Percentiles rank a stretch among this genome's conserved stretches.
phyloP scores from a whole-genome alignment of 1,140 invertebrate species.

The Diorhabda carinulata region DNA sequence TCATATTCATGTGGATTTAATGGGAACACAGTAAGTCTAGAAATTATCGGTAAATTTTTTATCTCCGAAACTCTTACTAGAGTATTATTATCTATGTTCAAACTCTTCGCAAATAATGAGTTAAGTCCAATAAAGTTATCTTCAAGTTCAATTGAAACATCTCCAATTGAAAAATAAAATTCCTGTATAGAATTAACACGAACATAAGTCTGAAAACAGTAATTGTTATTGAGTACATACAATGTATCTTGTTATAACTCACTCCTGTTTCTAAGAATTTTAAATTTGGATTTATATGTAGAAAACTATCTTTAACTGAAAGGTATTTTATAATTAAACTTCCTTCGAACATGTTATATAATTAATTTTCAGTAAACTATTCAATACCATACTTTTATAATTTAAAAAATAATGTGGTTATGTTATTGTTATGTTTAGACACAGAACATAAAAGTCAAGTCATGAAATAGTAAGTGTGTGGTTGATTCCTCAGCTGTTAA shows the following conservation, averaged over 20 bases:
- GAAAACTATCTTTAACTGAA: constrained; percentile 35
- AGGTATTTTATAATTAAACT: constrained; percentile 41
- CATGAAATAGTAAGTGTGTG: no score
- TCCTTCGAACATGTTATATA: constrained; percentile 38
- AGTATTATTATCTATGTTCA: constrained; percentile 36
- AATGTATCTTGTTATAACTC: constrained; percentile 19
- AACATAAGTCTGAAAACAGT: constrained; percentile 34
- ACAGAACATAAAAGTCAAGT: no score
- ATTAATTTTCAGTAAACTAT: no score
- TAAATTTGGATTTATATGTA: constrained; percentile 23
- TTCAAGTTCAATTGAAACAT: constrained; percentile 26
- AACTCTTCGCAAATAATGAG: constrained; percentile 37
- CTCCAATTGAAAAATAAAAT: constrained; percentile 38
- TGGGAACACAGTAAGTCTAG: constrained; percentile 36
- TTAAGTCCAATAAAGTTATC: constrained; percentile 40
- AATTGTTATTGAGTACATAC: neutral
- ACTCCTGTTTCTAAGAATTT: constrained; percentile 30
- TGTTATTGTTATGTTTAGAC: no score
- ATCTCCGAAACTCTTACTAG: constrained; percentile 33
- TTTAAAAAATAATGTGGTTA: no score
- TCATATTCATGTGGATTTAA: constrained; percentile 39
- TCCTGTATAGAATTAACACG: constrained; percentile 33
- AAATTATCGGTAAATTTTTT: constrained; percentile 33
- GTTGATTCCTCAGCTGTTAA: no score
- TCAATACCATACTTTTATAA: no score